These are phyloP conservation scores for Darevskia nairensis DNA, from an alignment of 2,797 vertebrate species.

Conservation along the genomic window DNA sequence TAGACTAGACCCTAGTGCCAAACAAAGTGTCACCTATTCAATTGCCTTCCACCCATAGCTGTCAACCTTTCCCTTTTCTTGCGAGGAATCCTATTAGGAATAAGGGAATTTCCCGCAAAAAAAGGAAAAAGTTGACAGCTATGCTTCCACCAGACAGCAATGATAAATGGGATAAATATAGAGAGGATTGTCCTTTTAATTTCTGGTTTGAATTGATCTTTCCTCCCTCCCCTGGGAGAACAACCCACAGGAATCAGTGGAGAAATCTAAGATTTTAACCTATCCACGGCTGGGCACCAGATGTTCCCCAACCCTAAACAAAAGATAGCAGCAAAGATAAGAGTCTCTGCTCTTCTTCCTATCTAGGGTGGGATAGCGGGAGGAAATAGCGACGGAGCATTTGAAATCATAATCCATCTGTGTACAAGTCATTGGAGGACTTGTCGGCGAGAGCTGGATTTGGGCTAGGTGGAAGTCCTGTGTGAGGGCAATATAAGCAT, in stretches of 20 bases:
- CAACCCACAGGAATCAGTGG: not conserved
- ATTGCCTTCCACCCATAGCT: not conserved
- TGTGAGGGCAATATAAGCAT: not conserved
- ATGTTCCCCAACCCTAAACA: no score
- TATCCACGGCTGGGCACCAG: no score
- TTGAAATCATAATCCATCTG: not conserved
- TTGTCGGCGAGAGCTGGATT: no score
- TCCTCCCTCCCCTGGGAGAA: not conserved
- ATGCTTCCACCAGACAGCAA: not conserved
- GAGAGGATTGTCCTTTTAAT: not conserved
- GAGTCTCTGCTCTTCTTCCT: no score
- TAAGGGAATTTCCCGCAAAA: no score
- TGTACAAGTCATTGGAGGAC: not conserved
- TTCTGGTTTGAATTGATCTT: not conserved
- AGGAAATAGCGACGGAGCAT: not conserved
- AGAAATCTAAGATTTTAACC: not conserved
- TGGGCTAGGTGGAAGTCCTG: not conserved
- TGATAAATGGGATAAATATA: not conserved
- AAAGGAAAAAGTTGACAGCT: no score
- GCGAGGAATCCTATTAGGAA: no score
- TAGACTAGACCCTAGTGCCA: no score
- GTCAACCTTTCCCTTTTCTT: no score
- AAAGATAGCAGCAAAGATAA: no score
- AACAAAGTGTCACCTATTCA: no score
- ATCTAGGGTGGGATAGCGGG: no score